Conservation (phyloP, 2,888 invertebrate species). For the Phaonia tiefii region DNA sequence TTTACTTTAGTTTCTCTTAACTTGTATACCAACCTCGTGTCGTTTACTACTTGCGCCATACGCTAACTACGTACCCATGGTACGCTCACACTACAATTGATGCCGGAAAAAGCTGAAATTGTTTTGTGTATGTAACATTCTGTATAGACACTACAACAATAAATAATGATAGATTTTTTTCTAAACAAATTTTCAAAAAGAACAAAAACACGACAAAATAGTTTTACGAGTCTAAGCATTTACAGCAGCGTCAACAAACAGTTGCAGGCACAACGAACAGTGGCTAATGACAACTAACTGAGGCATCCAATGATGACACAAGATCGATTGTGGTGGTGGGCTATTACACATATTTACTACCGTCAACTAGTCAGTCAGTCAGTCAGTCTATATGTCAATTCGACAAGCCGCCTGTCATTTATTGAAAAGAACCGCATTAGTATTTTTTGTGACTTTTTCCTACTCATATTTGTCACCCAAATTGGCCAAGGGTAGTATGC, state of each 20-base stretch:
- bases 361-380: not conserved
- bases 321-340: not conserved
- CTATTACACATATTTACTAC: too few species aligned
- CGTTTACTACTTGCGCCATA: too few species aligned
- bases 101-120: not conserved
- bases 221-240: slow-evolving; percentile 37
- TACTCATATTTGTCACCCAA: slow-evolving; percentile 16
- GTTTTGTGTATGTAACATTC: not conserved
- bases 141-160: slow-evolving; percentile 3
- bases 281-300: slow-evolving; percentile 29
- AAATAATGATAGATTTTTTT: slow-evolving; percentile 37
- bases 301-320: slow-evolving; percentile 4
- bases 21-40: not conserved
- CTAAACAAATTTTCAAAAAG: slow-evolving; percentile 14
- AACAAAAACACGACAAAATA: slow-evolving; percentile 36
- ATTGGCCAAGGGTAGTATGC: not conserved
- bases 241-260: slow-evolving; percentile 2
- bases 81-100: slow-evolving; percentile 1
- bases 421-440: slow-evolving; percentile 13
- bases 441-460: slow-evolving; percentile 3
- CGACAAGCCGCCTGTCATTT: not conserved
- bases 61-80: not conserved
- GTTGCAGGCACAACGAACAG: slow-evolving; percentile 2
- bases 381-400: slow-evolving; percentile 17
- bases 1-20: not conserved